Base-by-base conservation (phyloP, 2,888 invertebrate genomes). In the Quadroppia sp. region DNA sequence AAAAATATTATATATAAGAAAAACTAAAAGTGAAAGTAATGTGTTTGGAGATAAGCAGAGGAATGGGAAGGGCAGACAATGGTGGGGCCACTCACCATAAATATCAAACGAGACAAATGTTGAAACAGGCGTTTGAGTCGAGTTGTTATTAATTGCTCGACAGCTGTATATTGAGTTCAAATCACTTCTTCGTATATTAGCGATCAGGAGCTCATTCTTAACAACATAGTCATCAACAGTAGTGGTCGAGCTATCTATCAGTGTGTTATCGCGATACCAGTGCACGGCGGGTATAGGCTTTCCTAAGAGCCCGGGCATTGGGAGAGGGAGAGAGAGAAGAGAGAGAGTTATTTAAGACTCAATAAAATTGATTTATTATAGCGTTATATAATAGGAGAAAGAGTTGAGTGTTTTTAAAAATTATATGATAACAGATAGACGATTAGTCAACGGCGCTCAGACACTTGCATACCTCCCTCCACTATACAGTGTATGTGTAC, bases 401-500 rank as follows among this genome's bases (percentile, higher is more conserved):
- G 45, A 15, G 45, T 45, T 36, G 15, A 45, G 15, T 45, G 45
- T 45, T 45, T 15, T 45, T 45, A 45, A 7, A 13, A 45, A 45
- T 17, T 13, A 45, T n/a, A n/a, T 45, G 17, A 9, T 45, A 45
- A 45, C 45, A 45, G 25, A 23, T 25, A 25, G 23, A 25, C 25
- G 15, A 53, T 7, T 17, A 45, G 7, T 45, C 2, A 13, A 45
- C n/a, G n/a, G 13, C 7, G 15, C 2, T 45, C n/a, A 11, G 3
- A 53, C 20, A 17, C 6, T 3, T 9, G 32, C 75, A 74, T 74
- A 77, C 76, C 76, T 32, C 76, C 76, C 28, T 75, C 53, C 45
- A 75, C 73, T 72, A 75, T 72, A 67, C 76, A 77, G 23, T 71
- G 67, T 25, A 77, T 72, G 3, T 59, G 64, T 1, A 77, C 72